Conservation (phyloP, 2,113 vertebrate species). For the Cynoglossus semilaevis region DNA sequence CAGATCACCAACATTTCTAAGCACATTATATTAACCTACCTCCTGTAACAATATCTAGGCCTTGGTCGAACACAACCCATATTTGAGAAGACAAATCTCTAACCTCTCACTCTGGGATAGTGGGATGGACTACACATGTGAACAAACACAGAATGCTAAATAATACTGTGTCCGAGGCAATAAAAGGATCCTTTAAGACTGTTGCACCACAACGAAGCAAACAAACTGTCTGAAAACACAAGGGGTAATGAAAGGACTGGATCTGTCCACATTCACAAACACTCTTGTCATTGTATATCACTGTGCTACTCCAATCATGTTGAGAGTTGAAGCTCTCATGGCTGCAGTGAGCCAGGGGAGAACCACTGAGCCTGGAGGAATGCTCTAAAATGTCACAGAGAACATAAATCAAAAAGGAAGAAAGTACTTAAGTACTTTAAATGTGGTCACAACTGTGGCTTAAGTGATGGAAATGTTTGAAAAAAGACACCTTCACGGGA, state of each 20-base stretch:
- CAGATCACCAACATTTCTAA: background rate
- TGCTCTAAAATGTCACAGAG: conserved; percentile 48
- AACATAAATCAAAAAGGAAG: conserved; percentile 39
- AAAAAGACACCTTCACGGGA: too few species aligned
- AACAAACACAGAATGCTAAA: conserved; percentile 50
- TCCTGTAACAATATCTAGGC: background rate
- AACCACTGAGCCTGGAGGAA: conserved; percentile 45
- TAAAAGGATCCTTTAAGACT: conserved; percentile 37
- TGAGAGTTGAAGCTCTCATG: conserved; percentile 33
- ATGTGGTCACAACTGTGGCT: background rate
- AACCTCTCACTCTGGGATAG: conserved; percentile 13
- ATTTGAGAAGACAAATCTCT: conserved; percentile 6
- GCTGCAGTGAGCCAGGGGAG: conserved; percentile 30
- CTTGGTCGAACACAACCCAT: conserved; percentile 1
- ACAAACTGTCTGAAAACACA: conserved; percentile 34
- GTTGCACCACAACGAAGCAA: conserved; percentile 14
- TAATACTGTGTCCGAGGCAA: conserved; percentile 21
- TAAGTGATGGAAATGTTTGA: background rate
- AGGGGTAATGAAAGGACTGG: conserved; percentile 22
- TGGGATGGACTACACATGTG: conserved; percentile 24
- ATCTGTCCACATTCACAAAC: conserved; percentile 40
- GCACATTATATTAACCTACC: background rate
- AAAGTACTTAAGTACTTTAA: conserved; percentile 29
- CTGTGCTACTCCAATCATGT: conserved; percentile 24
- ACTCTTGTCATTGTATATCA: conserved; percentile 57